Base-by-base conservation (phyloP, 2,113 vertebrate species). In the Climacteris rufus region DNA sequence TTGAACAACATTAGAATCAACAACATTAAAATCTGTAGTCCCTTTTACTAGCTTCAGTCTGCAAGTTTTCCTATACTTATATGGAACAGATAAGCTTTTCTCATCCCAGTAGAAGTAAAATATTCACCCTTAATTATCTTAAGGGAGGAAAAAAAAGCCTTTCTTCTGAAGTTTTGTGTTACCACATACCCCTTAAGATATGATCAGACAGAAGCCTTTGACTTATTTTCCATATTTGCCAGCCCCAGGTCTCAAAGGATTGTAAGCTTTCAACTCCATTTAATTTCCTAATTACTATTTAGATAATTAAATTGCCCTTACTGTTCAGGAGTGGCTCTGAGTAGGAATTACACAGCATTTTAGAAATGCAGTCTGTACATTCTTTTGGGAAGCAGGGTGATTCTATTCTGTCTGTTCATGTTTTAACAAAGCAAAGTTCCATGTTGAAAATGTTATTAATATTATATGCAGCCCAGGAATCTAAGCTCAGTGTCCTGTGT, bases 261-360 rank as follows among this genome's bases (percentile, higher is more conserved):
- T 76, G 39, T 24, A 83, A 79, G 50, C 30, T 85, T 93, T 90
- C 65, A 90, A 85, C 61, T 92, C 65, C 60, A 93, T 90, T 92
- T 90, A 63, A 92, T 94, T 96, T 96, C 49, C 70, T 93, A 94
- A 83, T 93, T 93, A 68, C 30, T 96, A 52, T 94, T 93, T 84
- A 77, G 72, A 89, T 87, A 94, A 93, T 90, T 90, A 90, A 87
- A 83, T 88, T 22, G 4, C 70, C 57, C 57, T 79, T 88, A 71
- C 35, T 79, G 20, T 87, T 93, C 74, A 66, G 44, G 65, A 92
- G 30, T 84, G 42, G 20, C 31, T 84, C 64, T 92, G 60, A 66
- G 56, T 71, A 70, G 64, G 53, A 87, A 94, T 90, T 82, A 82
- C 42, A 68, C 0, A 10, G 23, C 23, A 50, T 81, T 89, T 90